Percentiles rank a stretch among this genome's conserved stretches.
phyloP scores from a whole-genome alignment of 2,888 invertebrate genomes.

The Brenthis ino region DNA sequence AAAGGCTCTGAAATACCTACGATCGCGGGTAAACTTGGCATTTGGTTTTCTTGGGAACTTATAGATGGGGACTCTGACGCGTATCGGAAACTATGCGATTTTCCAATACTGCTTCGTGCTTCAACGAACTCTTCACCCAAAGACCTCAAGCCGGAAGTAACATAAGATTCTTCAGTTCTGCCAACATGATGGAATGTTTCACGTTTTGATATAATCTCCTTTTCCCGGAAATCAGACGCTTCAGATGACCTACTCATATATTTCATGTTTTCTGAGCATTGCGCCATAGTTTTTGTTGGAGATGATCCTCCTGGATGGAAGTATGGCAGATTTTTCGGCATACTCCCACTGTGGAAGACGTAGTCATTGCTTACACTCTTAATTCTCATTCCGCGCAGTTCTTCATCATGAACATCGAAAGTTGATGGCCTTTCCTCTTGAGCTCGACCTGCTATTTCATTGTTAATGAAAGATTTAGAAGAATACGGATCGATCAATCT shows the following conservation, averaged over 20 bases:
- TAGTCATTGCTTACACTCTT: constrained; percentile 65
- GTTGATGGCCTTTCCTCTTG: constrained; percentile 59
- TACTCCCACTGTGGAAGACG: constrained; percentile 69
- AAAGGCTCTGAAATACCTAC: constrained; percentile 78
- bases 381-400: constrained; percentile 65
- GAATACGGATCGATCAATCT: constrained; percentile 67
- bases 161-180: constrained; percentile 68
- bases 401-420: constrained; percentile 61
- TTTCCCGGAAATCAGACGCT: constrained; percentile 65
- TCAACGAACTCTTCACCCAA: constrained; percentile 74
- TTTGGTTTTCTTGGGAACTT: constrained; percentile 75
- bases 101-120: constrained; percentile 83
- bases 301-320: constrained; percentile 71
- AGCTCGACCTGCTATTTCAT: constrained; percentile 59
- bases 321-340: constrained; percentile 74
- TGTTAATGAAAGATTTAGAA: constrained; percentile 71
- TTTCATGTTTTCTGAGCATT: constrained; percentile 72
- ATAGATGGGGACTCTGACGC: constrained; percentile 78
- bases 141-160: constrained; percentile 64
- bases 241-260: constrained; percentile 64
- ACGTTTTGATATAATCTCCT: constrained; percentile 58
- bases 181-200: constrained; percentile 56
- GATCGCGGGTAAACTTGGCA: constrained; percentile 79
- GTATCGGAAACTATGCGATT: constrained; percentile 88
- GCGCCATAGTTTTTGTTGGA: constrained; percentile 67